Percentiles rank a stretch among this genome's conserved stretches.
Evolutionary conservation across 2,797 vertebrate species (phyloP).

Genomic region (Eulemur coronatus): DNA sequence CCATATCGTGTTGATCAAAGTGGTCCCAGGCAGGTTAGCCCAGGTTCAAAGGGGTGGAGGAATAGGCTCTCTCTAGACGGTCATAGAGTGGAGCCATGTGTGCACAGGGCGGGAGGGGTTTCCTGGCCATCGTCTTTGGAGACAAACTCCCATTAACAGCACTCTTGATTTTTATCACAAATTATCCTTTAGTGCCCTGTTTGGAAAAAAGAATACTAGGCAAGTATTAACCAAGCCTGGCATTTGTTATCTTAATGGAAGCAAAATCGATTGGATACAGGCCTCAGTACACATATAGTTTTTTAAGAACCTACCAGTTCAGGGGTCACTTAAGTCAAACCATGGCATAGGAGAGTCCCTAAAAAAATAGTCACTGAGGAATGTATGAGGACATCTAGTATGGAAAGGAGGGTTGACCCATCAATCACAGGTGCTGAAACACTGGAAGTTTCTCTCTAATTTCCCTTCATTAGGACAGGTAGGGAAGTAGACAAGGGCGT

Average conservation of each 20-base stretch:
- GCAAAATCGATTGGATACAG: neutral
- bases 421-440: neutral
- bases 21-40: neutral
- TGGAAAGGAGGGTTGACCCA: neutral
- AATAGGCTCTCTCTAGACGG: neutral
- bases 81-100: no score
- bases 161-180: neutral
- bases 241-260: neutral
- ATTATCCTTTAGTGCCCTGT: neutral
- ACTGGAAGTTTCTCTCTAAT: neutral
- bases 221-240: neutral
- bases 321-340: neutral
- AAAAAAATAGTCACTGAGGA: neutral
- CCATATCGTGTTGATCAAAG: neutral
- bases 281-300: neutral
- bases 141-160: neutral
- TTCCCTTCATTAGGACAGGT: neutral
- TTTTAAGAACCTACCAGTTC: neutral
- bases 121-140: neutral
- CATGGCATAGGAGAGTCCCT: neutral
- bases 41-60: neutral
- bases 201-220: neutral
- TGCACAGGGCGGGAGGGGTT: neutral
- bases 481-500: neutral
- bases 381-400: neutral